Base-by-base conservation (phyloP, 2,888 invertebrate species). In the Cryptocheilus praepositus region DNA sequence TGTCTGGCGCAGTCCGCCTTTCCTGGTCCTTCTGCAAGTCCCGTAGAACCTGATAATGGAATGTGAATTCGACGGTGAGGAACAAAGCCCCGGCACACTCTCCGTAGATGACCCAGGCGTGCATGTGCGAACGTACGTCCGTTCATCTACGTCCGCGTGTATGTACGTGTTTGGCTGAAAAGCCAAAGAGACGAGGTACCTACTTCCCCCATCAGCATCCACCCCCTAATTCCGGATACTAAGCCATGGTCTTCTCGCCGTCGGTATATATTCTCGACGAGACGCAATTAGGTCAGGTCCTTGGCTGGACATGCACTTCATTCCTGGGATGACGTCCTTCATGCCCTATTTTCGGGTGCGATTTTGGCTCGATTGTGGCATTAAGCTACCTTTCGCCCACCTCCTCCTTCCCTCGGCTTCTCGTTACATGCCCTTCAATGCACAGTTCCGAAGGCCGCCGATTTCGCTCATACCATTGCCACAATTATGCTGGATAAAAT, bases 221-320 rank as follows among this genome's bases (percentile, higher is more conserved):
- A 49, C 18, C 62, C 65, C 57, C 65, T 69, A 70, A 71, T 71
- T 57, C 61, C 57, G 64, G 28, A 70, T 66, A 61, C 64, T 46
- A 62, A 67, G 53, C 59, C 56, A 64, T 36, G 64, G 61, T 68
- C 61, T 15, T 21, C 44, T 44, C 57, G 28, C 36, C 28, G 28
- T n/a, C 36, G 55, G 59, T 51, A 61, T 58, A 59, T 61, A 44
- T 61, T 58, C 64, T 58, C 71, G 64, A 64, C 54, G 61, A 63
- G 44, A 65, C 58, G 67, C 77, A 79, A 79, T 79, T 77, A 73
- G 79, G 79, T 77, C 79, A 76, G 68, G 62, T 67, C 69, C 76
- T 71, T 68, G 56, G 61, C 68, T 70, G 73, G 64, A 74, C 77
- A 77, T 77, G 77, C 70, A 76, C 76, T 76, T 77, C 71, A 68